These are phyloP conservation scores for Leucoraja erinaceus DNA, from an alignment of 2,113 vertebrate species.

Conservation along the genomic window DNA sequence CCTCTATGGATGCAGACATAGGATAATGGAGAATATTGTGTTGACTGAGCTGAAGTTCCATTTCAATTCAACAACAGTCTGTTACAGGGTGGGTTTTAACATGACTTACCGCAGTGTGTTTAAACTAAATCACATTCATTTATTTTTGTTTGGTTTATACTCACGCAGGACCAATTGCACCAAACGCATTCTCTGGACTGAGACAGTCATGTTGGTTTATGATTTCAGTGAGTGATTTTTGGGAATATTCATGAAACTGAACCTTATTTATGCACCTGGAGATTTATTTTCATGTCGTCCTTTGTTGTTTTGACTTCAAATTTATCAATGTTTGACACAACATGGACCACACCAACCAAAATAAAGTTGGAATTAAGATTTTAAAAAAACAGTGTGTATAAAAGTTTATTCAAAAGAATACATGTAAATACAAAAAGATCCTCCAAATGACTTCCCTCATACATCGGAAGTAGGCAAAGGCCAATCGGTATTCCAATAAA, in stretches of 20 bases:
- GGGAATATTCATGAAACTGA: too few species aligned
- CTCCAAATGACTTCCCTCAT: not conserved
- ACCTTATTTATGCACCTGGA: not conserved
- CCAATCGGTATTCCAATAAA: not conserved
- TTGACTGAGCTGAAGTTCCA: not conserved
- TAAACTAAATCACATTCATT: not conserved
- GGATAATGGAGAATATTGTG: not conserved
- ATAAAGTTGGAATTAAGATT: not conserved
- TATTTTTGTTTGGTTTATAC: not conserved
- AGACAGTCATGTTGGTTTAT: not conserved
- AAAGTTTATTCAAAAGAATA: constrained; percentile 31
- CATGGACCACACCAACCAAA: not conserved
- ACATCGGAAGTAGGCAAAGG: not conserved
- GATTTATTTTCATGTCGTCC: not conserved
- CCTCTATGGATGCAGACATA: too few species aligned
- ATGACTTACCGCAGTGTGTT: not conserved
- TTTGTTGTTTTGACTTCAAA: not conserved
- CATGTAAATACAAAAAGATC: not conserved
- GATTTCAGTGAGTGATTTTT: not conserved
- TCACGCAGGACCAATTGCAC: too few species aligned
- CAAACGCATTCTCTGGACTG: not conserved
- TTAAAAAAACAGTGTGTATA: not conserved
- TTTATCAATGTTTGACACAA: not conserved
- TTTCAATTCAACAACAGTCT: not conserved
- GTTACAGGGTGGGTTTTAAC: too few species aligned